These are phyloP conservation scores for Neomonachus schauinslandi DNA, from an alignment of 2,113 vertebrate species.

Conservation along the genomic window DNA sequence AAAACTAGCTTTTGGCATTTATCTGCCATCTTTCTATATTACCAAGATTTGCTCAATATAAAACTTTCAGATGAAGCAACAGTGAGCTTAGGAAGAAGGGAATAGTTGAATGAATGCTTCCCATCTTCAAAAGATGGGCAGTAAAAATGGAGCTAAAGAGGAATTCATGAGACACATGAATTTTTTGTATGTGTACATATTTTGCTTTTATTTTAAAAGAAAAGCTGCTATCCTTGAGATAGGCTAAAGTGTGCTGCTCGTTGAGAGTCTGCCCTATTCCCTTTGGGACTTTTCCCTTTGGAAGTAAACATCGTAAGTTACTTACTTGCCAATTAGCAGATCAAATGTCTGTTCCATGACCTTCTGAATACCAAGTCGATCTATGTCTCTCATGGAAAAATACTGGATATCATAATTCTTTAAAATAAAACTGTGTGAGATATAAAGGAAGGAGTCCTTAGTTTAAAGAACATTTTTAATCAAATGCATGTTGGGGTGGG, in stretches of 20 bases:
- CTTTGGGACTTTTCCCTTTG: not conserved
- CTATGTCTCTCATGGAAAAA: conserved; percentile 98
- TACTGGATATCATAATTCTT: conserved; percentile 96
- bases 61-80: conserved; percentile 23
- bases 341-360: conserved; percentile 98
- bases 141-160: conserved; percentile 8
- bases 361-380: conserved; percentile 96
- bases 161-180: not conserved
- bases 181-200: not conserved
- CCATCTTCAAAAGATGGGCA: not conserved
- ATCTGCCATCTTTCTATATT: conserved; percentile 7
- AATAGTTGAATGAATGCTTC: not conserved
- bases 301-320: conserved; percentile 45
- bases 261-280: not conserved
- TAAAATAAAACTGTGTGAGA: conserved; percentile 91
- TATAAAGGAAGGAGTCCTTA: conserved; percentile 59
- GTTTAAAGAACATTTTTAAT: conserved; percentile 56
- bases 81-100: not conserved
- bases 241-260: not conserved
- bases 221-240: not conserved
- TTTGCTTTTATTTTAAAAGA: conserved; percentile 53
- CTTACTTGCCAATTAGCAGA: conserved; percentile 94
- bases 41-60: conserved; percentile 39
- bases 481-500: not conserved
- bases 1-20: conserved; percentile 23